Evolutionary conservation across 2,888 invertebrate genomes (phyloP), one percentile per base, ranked within the genome.

Genomic region (Machimus rusticus): DNA sequence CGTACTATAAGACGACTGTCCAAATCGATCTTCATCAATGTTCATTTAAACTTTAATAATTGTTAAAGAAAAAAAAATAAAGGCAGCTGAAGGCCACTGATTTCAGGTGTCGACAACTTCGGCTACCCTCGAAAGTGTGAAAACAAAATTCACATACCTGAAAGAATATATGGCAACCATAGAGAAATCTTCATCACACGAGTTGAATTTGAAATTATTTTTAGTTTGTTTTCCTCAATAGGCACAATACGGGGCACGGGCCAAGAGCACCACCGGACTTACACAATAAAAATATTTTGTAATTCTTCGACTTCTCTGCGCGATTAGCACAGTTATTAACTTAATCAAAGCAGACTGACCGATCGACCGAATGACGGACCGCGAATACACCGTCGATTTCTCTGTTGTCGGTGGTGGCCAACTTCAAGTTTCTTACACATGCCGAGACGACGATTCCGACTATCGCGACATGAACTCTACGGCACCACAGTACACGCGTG

Each of bases 341-440:
- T 81, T 28, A 81, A 81, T 81, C 81, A 81, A 81, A 81, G 19
- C 81, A 28, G 55, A 46, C 81, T 81, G 81, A 81, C 81, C 81
- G 51, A 81, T 81, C 81, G 81, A 81, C 81, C 81, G 51, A 81
- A 34, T 81, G 37, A 81, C 51, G 81, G 51, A 34, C 55, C 16
- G 81, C 16, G 81, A 81, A 81, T 51, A 81, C 81, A 28, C 78
- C 43, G 78, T 78, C 23, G 39, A 78, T 23, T 78, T 66, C 66
- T n/a, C 28, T 66, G 12, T 19, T 66, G 66, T 57, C 57, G 19
- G 23, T 19, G 19, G 57, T 66, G 12, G 66, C 66, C 81, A 43
- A 81, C 81, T 23, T 81, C 34, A 28, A 81, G 55, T 81, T 81
- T 81, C 55, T 81, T 55, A 55, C 37, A 39, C 76, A 55, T 9